phyloP scores from a whole-genome alignment of 2,888 invertebrate genomes.

The Miltochrista miniata region DNA sequence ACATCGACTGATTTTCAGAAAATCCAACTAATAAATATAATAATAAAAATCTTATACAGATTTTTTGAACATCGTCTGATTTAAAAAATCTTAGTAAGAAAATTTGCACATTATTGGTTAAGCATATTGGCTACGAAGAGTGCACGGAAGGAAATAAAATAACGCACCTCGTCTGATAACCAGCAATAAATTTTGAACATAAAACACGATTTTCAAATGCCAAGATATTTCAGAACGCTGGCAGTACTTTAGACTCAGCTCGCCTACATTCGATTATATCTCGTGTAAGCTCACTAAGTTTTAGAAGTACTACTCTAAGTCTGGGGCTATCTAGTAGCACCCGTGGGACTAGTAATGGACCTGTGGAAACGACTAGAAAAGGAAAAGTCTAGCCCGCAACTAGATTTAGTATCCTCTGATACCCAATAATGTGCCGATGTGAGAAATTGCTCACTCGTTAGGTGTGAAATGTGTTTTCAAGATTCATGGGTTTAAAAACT shows the following conservation, averaged over 20 bases:
- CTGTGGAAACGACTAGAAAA: slow-evolving; percentile 67
- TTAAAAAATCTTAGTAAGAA: too few species aligned
- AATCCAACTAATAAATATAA: too few species aligned
- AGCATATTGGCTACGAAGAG: too few species aligned
- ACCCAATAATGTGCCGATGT: slow-evolving; percentile 54
- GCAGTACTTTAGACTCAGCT: slow-evolving; percentile 6
- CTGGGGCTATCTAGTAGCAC: slow-evolving; percentile 54
- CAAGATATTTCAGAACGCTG: slow-evolving; percentile 5
- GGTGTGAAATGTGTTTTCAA: slow-evolving; percentile 28
- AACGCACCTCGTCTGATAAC: background rate
- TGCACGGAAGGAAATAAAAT: background rate
- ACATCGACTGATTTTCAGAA: too few species aligned
- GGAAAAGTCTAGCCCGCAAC: slow-evolving; percentile 62
- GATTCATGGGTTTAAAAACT: slow-evolving; percentile 8
- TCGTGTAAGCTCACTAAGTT: slow-evolving; percentile 45
- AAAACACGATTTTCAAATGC: slow-evolving; percentile 8
- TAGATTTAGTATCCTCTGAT: slow-evolving; percentile 68
- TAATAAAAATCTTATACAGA: too few species aligned
- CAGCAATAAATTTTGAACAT: background rate
- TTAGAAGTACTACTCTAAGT: slow-evolving; percentile 52
- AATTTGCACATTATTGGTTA: too few species aligned
- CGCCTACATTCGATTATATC: slow-evolving; percentile 37
- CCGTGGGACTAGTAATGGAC: slow-evolving; percentile 68
- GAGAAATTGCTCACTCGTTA: slow-evolving; percentile 36
- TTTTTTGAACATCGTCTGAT: too few species aligned